A percentile compares a stretch with the other conserved stretches of the same genome.
These are phyloP conservation scores for Myotis lucifugus DNA, from an alignment of 2,113 vertebrate genomes.

Conservation along the genomic window DNA sequence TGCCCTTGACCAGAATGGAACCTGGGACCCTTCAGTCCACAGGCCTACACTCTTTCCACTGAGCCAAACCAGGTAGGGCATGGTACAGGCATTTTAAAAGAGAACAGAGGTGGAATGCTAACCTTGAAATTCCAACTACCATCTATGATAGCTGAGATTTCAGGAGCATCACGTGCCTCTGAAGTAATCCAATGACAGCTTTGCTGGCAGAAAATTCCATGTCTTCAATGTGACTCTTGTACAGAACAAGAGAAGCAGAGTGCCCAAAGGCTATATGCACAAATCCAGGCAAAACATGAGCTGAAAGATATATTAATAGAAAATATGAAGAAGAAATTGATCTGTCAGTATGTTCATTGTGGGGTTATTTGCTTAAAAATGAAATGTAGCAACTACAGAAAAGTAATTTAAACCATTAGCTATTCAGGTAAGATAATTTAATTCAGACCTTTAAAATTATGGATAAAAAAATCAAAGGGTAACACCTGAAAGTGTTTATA, in stretches of 20 bases:
- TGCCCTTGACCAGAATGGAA: too few species aligned
- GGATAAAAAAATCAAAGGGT: not conserved
- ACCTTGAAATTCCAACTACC: not conserved
- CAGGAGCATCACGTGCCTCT: not conserved
- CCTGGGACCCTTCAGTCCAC: too few species aligned
- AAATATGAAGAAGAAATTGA: not conserved
- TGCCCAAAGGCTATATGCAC: not conserved
- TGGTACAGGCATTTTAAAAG: not conserved
- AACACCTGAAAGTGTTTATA: not conserved
- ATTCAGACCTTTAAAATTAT: not conserved
- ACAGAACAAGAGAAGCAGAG: not conserved
- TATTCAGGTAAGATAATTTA: not conserved
- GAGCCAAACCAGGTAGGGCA: too few species aligned
- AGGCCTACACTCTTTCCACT: too few species aligned
- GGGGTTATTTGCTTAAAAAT: not conserved
- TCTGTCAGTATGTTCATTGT: not conserved
- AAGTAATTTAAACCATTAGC: not conserved
- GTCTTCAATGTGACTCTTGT: not conserved
- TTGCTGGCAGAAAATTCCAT: not conserved
- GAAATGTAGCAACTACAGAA: not conserved
- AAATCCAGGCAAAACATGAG: not conserved
- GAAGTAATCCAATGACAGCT: not conserved
- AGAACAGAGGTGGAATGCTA: not conserved
- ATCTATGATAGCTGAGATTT: not conserved
- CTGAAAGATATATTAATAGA: not conserved